Base-by-base conservation (phyloP, 2,113 vertebrate species). In the Amblyopsis rosae region DNA sequence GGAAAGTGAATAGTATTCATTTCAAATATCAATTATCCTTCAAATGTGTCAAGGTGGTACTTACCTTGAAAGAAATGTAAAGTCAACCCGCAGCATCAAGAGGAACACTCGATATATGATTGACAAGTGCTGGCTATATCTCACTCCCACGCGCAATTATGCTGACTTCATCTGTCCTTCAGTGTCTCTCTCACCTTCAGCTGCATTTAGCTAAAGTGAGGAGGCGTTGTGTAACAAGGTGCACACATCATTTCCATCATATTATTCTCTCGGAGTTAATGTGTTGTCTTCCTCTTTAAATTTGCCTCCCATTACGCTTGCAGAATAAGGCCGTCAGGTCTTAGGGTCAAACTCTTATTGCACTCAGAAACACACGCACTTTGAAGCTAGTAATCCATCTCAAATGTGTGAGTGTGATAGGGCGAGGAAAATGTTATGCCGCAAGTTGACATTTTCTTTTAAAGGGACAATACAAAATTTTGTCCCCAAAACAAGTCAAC, bases 121-220 rank as follows among this genome's bases (percentile, higher is more conserved):
- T 90, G 90, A 89, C 87, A 86, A 75, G 87, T 76, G 62, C 62
- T 71, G 82, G 83, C 82, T 87, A 70, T 67, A 68, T 80, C 83
- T 72, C 72, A 62, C 86, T 86, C 88, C 87, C 76, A 87, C 87
- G 62, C 83, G 63, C 53, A 80, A 87, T 89, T 88, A 88, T 49
- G 12, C 71, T 67, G 57, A 78, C 72, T 85, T 86, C 78, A 70
- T 86, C 79, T 74, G 45, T 85, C 75, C 86, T 81, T 79, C 79
- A 80, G 79, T 68, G 77, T 72, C 86, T 87, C 76, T 53, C 80
- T 86, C 88, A 89, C 90, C 86, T 87, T 88, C 82, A 81, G 82
- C 84, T 85, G 84, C 68, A 66, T 87, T 81, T 88, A 86, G 79
- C 84, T 86, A 79, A 80, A 88, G 77, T 80, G 86, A 88, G 66